Evolutionary conservation across 1,140 invertebrate species (phyloP).

Genomic region (Druon quercuslanigerum): DNA sequence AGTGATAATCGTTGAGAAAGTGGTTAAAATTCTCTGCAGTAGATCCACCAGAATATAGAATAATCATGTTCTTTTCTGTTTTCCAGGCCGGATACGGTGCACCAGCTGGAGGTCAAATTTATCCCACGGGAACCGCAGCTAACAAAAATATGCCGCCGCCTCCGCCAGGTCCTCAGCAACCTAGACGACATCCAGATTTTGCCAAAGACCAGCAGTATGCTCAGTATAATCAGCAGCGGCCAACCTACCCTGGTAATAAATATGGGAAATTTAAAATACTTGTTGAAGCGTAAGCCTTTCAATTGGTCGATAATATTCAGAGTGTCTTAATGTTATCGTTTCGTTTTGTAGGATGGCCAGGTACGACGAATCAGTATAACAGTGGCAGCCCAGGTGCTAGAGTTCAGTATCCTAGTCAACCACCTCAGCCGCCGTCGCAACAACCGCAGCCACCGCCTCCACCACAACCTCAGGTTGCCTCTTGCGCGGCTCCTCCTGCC

Average conservation of each 20-base stretch:
- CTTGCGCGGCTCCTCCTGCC: conserved; percentile 50
- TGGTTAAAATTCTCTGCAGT: background rate
- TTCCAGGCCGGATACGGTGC: conserved; percentile 65
- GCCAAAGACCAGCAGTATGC: conserved; percentile 85
- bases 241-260: conserved; percentile 73
- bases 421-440: conserved; percentile 67
- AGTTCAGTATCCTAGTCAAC: conserved; percentile 75
- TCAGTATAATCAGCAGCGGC: conserved; percentile 78
- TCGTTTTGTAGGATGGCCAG: conserved; percentile 77
- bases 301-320: background rate
- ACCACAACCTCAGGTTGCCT: conserved; percentile 53
- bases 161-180: conserved; percentile 80
- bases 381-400: conserved; percentile 73
- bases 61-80: background rate
- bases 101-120: conserved; percentile 67
- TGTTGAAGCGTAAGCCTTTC: background rate
- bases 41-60: background rate
- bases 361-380: conserved; percentile 75
- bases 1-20: background rate
- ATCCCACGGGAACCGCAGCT: conserved; percentile 60
- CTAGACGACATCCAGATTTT: conserved; percentile 90
- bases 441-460: conserved; percentile 59
- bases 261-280: background rate
- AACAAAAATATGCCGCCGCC: conserved; percentile 83
- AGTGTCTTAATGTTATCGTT: background rate